These are phyloP conservation scores for Druon quercuslanigerum DNA, from an alignment of 1,140 invertebrate genomes.

Conservation along the genomic window DNA sequence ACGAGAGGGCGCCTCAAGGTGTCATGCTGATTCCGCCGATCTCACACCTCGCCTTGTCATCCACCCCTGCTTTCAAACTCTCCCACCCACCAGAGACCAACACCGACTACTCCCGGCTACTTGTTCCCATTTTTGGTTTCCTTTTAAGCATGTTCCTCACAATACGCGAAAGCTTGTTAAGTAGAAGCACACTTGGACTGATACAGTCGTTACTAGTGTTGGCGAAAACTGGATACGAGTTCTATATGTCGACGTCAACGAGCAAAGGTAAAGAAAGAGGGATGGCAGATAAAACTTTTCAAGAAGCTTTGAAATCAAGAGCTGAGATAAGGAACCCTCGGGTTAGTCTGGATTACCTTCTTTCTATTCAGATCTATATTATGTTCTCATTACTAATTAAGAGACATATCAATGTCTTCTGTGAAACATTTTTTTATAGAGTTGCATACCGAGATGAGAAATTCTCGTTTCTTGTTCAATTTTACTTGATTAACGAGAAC, in stretches of 20 bases:
- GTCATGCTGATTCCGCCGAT: constrained; percentile 73
- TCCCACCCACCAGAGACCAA: constrained; percentile 40
- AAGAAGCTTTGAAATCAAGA: background rate
- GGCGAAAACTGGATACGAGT: constrained; percentile 45
- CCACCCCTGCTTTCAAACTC: constrained; percentile 51
- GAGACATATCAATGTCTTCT: no score
- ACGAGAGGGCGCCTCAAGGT: constrained; percentile 71
- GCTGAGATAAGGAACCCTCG: background rate
- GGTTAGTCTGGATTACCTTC: background rate
- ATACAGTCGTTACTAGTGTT: constrained; percentile 51
- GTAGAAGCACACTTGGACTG: constrained; percentile 70
- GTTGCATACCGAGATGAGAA: no score
- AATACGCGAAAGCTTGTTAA: constrained; percentile 75
- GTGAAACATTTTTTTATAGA: no score
- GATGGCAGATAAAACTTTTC: constrained; percentile 25
- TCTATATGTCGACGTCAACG: constrained; percentile 45
- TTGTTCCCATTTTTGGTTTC: constrained; percentile 75
- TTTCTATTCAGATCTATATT: background rate
- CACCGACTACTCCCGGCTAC: constrained; percentile 59
- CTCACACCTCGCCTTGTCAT: constrained; percentile 67
- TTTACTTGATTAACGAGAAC: no score
- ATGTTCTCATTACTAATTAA: no score
- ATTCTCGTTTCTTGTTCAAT: no score
- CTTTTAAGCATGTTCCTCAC: constrained; percentile 73
- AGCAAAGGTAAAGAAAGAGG: constrained; percentile 32